Conservation (phyloP, 2,113 vertebrate genomes). For the Nycticorax nycticorax region DNA sequence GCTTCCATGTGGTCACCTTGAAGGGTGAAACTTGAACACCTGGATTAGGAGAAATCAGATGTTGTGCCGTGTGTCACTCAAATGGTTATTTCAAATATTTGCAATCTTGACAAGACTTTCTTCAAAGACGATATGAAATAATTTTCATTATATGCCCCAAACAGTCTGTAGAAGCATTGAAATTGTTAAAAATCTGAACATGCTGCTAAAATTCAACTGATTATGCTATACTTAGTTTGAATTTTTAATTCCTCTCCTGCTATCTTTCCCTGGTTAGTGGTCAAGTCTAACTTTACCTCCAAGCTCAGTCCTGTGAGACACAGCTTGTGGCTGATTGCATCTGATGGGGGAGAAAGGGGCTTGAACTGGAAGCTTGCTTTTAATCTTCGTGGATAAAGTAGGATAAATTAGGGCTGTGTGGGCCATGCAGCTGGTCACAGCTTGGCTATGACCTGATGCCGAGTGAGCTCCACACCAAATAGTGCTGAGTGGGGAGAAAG, state of each 20-base stretch:
- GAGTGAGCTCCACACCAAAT: not conserved
- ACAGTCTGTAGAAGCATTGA: not conserved
- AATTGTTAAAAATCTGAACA: not conserved
- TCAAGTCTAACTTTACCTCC: not conserved
- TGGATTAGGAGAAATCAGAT: not conserved
- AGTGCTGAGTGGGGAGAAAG: not conserved
- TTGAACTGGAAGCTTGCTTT: not conserved
- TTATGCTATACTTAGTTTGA: not conserved
- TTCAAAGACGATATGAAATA: not conserved
- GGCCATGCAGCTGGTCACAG: not conserved
- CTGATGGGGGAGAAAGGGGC: not conserved
- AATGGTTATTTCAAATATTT: not conserved
- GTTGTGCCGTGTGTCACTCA: not conserved
- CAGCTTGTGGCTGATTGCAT: slow-evolving; percentile 46
- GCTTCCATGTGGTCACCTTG: not conserved
- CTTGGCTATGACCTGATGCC: not conserved
- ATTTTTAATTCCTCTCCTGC: slow-evolving; percentile 19
- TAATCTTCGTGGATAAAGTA: not conserved
- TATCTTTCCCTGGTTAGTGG: not conserved
- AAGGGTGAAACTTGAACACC: not conserved
- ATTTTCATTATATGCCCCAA: not conserved
- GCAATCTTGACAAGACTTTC: not conserved
- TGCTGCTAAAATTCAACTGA: not conserved
- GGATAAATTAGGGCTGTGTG: not conserved
- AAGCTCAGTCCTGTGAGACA: not conserved